Evolutionary conservation across 2,888 invertebrate genomes (phyloP), one percentile per base, ranked within the genome.

Genomic region (Aleiodes testaceus): DNA sequence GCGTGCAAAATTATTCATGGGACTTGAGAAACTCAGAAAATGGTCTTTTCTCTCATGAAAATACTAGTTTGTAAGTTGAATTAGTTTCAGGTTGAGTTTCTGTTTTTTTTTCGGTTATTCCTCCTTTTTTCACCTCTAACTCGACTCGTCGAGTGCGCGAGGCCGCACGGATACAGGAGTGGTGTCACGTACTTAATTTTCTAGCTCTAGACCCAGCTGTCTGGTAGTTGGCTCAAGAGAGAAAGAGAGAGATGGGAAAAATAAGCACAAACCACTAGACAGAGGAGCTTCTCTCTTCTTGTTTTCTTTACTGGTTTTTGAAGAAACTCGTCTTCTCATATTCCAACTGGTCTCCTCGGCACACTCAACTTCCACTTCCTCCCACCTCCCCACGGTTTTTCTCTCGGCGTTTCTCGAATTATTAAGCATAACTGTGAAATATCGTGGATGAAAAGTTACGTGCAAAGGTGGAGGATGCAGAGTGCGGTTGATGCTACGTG

Each of bases 401-500:
- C 49, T 18, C 59, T 14, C 18, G 36, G 55, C 22, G 66, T 72
- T 77, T 72, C 67, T 72, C 74, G 79, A 81, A 84, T 84, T 81
- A 83, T 82, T 82, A 79, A 82, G 78, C 76, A 74, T 78, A 79
- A 80, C 74, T 72, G 75, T 80, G 77, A 81, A 80, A 81, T 80
- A 79, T 80, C 74, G 77, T 71, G 72, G 65, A 63, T 45, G 69
- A 55, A 44, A 22, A 64, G 22, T 18, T 20, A 30, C 53, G 44
- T 45, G 14, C 7, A 18, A 44, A 26, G 59, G 45, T 45, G 64
- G 18, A 12, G 16, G 50, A 12, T 11, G 42, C 26, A 52, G 30
- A 52, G 45, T 64, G 6, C n/a, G 30, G 66, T 59, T 59, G 63
- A 59, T 53, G 55, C 70, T 72, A 79, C 78, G 79, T 79, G 81